Evolutionary conservation across 1,140 invertebrate species (phyloP).

Genomic region (Nomia melanderi): DNA sequence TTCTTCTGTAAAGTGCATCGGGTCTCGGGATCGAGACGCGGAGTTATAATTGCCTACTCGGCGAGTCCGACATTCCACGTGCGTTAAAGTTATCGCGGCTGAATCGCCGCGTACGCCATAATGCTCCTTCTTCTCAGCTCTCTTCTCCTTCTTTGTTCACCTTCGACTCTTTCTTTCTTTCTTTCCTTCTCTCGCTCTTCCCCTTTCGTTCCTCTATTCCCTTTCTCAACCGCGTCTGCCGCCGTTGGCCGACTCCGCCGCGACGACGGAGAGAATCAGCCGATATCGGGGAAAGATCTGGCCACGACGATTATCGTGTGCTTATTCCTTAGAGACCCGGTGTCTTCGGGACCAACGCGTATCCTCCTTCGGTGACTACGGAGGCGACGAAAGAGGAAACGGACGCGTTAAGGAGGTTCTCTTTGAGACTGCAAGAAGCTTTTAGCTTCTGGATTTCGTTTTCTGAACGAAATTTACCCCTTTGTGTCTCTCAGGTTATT

Average conservation of each 20-base stretch:
- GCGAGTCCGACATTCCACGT: conserved; percentile 60
- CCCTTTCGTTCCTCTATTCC: no score
- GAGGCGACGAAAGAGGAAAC: no score
- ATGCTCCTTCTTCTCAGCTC: conserved; percentile 54
- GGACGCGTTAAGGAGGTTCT: no score
- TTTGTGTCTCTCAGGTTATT: no score
- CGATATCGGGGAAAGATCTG: conserved; percentile 52
- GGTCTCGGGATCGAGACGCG: conserved; percentile 51
- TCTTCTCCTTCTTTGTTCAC: conserved; percentile 30
- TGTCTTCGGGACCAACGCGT: not conserved
- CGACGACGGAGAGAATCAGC: conserved; percentile 35
- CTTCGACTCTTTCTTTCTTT: conserved; percentile 6
- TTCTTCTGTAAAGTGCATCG: conserved; percentile 51
- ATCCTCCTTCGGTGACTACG: no score
- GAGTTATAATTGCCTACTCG: conserved; percentile 68
- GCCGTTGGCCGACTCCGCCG: conserved; percentile 22
- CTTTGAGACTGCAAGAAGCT: no score
- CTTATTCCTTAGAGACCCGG: conserved; percentile 13
- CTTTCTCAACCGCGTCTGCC: not conserved
- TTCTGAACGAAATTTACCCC: no score
- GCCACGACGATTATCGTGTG: conserved; percentile 41
- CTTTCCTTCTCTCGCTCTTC: not conserved
- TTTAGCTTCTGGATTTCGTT: no score
- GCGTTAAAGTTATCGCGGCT: conserved; percentile 66
- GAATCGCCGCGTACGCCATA: conserved; percentile 61